These are phyloP conservation scores for Alosa sapidissima DNA, from an alignment of 2,797 vertebrate genomes.

Conservation along the genomic window DNA sequence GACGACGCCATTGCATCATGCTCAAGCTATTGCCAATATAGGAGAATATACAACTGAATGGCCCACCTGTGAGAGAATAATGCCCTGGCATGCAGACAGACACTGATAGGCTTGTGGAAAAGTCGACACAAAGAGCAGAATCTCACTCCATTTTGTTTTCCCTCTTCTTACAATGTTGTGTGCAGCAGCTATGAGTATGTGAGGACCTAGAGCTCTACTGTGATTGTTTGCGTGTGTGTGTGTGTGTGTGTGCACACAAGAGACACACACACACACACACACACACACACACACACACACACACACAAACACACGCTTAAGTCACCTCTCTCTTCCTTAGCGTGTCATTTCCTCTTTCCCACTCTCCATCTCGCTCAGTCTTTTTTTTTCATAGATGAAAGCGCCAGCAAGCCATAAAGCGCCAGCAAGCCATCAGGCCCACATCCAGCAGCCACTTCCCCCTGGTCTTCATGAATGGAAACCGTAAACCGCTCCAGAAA, in stretches of 20 bases:
- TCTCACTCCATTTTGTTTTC: not conserved
- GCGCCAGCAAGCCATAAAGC: slow-evolving; percentile 4
- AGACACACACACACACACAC: too few relatives aligned
- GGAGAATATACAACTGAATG: not conserved
- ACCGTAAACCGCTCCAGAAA: slow-evolving; percentile 15
- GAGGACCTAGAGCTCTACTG: not conserved
- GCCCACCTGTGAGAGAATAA: not conserved
- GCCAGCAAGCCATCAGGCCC: slow-evolving; percentile 1
- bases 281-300: too few relatives aligned
- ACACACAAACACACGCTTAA: not conserved
- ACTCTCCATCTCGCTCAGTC: not conserved
- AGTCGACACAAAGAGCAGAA: not conserved
- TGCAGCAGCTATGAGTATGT: not conserved
- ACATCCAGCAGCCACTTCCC: slow-evolving; percentile 1
- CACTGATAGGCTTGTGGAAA: not conserved
- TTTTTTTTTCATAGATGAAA: not conserved
- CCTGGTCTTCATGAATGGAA: slow-evolving; percentile 7
- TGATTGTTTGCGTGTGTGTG: not conserved
- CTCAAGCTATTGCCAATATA: not conserved
- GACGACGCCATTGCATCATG: not conserved
- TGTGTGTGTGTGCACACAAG: too few relatives aligned
- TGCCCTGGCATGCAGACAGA: not conserved
- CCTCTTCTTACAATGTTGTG: not conserved
- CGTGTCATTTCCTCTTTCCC: not conserved
- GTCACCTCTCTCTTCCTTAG: not conserved